phyloP scores from a whole-genome alignment of 1,140 invertebrate genomes.

The Schlechtendalia chinensis region DNA sequence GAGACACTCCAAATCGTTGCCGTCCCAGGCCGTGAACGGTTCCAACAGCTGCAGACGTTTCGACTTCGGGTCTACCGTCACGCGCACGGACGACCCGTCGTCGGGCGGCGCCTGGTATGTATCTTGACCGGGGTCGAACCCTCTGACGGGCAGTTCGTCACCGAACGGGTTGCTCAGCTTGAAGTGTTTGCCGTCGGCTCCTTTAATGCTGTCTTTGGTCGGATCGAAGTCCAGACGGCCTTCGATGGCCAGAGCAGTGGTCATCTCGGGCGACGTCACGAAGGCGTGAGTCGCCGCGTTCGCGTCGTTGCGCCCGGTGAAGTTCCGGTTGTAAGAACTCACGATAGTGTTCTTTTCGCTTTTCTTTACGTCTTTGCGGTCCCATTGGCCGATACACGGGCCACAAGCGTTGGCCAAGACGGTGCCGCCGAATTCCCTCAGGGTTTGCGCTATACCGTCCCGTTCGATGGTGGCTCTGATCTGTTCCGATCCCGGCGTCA shows the following conservation, averaged over 20 bases:
- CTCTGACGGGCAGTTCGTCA: constrained; percentile 87
- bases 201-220: constrained; percentile 77
- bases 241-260: constrained; percentile 92
- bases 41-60: constrained; percentile 90
- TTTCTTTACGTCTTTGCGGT: constrained; percentile 94
- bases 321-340: constrained; percentile 98
- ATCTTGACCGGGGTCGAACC: constrained; percentile 96
- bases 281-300: constrained; percentile 98
- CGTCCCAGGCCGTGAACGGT: constrained; percentile 95
- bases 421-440: constrained; percentile 74
- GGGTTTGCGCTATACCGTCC: constrained; percentile 79
- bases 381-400: constrained; percentile 99
- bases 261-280: constrained; percentile 96
- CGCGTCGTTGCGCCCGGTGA: constrained; percentile 96
- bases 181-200: constrained; percentile 77
- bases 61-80: constrained; percentile 85
- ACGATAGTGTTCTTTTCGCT: constrained; percentile 99
- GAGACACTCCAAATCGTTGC: constrained; percentile 89
- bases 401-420: constrained; percentile 98
- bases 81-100: constrained; percentile 61
- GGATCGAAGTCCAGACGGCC: constrained; percentile 96
- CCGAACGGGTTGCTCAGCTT: constrained; percentile 85
- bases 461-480: constrained; percentile 98
- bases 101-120: constrained; percentile 89
- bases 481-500: constrained; percentile 99